Evolutionary conservation across 2,797 vertebrate species (phyloP).

Genomic region (Calcarius lapponicus): DNA sequence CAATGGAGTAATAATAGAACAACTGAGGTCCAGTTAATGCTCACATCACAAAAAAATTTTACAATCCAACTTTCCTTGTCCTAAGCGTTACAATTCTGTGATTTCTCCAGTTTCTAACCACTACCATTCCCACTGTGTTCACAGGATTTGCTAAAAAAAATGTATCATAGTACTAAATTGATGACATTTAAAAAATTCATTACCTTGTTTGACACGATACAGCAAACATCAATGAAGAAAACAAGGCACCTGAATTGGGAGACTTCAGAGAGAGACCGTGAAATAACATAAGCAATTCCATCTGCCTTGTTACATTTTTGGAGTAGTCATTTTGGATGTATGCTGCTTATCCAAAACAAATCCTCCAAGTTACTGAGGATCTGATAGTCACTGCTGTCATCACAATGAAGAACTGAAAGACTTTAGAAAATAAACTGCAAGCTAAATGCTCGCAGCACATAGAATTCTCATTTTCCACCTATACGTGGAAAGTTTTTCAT

Average conservation of each 20-base stretch:
- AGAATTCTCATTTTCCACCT: background rate
- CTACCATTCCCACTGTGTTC: background rate
- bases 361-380: slow-evolving; percentile 18
- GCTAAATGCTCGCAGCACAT: background rate
- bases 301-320: slow-evolving; percentile 13
- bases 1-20: background rate
- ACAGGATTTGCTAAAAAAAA: background rate
- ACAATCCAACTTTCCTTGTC: background rate
- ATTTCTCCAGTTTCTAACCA: background rate
- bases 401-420: background rate
- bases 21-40: background rate
- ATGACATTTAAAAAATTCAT: background rate
- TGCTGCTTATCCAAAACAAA: slow-evolving; percentile 39
- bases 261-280: background rate
- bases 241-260: background rate
- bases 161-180: background rate
- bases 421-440: background rate
- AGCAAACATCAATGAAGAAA: background rate
- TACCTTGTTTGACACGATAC: background rate
- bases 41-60: background rate
- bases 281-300: slow-evolving; percentile 1
- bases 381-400: slow-evolving; percentile 37
- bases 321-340: background rate
- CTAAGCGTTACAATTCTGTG: background rate
- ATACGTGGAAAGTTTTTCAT: background rate